Conservation (phyloP, 2,888 invertebrate genomes). For the Peribatodes rhomboidaria region DNA sequence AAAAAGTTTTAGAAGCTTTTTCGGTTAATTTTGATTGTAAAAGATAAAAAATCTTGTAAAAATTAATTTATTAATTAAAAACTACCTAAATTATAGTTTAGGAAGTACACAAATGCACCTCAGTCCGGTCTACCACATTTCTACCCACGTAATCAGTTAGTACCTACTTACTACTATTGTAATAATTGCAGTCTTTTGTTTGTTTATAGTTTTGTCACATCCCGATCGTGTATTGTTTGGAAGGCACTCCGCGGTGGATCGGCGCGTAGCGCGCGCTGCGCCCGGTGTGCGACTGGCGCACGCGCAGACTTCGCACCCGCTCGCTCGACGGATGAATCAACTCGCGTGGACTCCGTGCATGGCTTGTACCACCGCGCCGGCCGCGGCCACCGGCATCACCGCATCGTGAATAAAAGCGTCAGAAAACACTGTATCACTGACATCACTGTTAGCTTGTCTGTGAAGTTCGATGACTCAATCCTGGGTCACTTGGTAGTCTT, state of each 20-base stretch:
- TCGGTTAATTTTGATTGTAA: no score
- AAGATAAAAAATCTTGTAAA: no score
- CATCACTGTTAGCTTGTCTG: background rate
- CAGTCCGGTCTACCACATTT: background rate
- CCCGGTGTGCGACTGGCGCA: conserved; percentile 55
- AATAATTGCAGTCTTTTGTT: conserved; percentile 14
- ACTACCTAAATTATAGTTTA: no score
- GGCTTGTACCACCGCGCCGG: background rate
- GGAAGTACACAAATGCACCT: no score
- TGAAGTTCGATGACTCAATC: no score
- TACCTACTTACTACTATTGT: background rate
- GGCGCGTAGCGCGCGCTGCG: conserved; percentile 79
- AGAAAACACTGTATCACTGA: no score
- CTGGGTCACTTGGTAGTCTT: no score
- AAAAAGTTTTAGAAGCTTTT: no score
- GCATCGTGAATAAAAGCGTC: background rate
- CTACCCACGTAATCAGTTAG: background rate
- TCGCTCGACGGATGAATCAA: conserved; percentile 31
- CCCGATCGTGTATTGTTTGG: conserved; percentile 36
- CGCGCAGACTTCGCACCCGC: conserved; percentile 36
- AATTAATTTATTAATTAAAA: background rate
- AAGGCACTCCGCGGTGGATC: conserved; percentile 43
- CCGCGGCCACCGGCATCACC: background rate
- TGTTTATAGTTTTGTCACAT: conserved; percentile 18
- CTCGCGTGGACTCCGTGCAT: conserved; percentile 19